These are phyloP conservation scores for Darevskia nairensis DNA, from an alignment of 2,797 vertebrate species.

Conservation along the genomic window DNA sequence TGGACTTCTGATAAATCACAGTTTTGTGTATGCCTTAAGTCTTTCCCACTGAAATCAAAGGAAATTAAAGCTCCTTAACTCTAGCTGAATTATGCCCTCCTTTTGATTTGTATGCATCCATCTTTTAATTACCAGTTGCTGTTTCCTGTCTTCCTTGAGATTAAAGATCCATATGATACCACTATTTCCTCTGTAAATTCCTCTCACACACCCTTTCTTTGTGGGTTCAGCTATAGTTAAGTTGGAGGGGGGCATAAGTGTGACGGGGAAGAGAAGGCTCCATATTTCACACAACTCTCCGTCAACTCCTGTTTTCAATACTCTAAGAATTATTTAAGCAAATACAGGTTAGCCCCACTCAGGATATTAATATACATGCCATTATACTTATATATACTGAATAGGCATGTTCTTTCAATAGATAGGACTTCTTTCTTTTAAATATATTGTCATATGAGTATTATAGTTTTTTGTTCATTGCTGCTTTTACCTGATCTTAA, in stretches of 20 bases:
- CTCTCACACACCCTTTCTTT: neutral
- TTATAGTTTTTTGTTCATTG: no score
- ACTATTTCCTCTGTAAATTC: neutral
- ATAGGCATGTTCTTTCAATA: no score
- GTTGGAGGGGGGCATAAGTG: neutral
- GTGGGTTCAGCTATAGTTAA: neutral
- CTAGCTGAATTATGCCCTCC: neutral
- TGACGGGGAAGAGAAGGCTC: neutral
- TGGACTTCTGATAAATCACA: neutral
- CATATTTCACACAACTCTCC: neutral
- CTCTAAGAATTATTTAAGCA: neutral
- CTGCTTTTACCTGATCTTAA: no score
- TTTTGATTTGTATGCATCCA: neutral
- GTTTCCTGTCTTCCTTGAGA: neutral
- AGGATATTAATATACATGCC: neutral
- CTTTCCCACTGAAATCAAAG: neutral
- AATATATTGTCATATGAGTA: no score
- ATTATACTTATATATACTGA: no score
- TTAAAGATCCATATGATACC: conserved; percentile 14
- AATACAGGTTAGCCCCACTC: neutral
- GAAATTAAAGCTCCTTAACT: neutral
- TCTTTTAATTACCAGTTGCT: conserved; percentile 3
- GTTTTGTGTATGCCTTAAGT: no score
- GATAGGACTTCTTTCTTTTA: no score
- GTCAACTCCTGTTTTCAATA: neutral